Percentiles rank a stretch among this genome's conserved stretches.
Evolutionary conservation across 2,888 invertebrate species (phyloP).

Genomic region (Apotomis betuletana): DNA sequence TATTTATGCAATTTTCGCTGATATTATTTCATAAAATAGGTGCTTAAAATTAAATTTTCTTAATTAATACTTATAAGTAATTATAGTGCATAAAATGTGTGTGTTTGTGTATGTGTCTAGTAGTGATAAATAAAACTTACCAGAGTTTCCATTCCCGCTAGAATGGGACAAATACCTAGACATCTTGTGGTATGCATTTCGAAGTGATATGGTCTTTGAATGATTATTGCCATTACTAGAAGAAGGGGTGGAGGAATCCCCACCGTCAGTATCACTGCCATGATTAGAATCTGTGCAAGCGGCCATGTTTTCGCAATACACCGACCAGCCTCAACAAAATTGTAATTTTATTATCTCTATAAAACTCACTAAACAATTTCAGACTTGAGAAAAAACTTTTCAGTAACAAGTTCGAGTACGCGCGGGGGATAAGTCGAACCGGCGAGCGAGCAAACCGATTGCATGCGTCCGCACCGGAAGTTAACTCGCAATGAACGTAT

Average conservation of each 20-base stretch:
- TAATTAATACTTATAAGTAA: too few relatives aligned
- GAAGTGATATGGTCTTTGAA: constrained; percentile 44
- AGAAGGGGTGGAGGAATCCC: constrained; percentile 35
- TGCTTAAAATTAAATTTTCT: too few relatives aligned
- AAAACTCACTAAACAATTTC: not conserved
- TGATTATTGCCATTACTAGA: constrained; percentile 33
- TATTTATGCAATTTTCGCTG: too few relatives aligned
- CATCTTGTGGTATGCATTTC: constrained; percentile 50
- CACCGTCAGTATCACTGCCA: constrained; percentile 44
- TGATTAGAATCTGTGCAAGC: constrained; percentile 40
- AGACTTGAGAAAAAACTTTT: not conserved
- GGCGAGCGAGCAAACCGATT: constrained; percentile 16
- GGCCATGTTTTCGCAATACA: constrained; percentile 18
- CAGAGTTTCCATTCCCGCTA: constrained; percentile 45
- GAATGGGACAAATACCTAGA: constrained; percentile 48
- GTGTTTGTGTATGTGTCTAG: too few relatives aligned
- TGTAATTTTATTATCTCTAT: not conserved
- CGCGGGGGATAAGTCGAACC: not conserved
- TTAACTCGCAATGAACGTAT: constrained; percentile 57
- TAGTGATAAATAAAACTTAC: constrained; percentile 26
- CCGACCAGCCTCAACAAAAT: not conserved
- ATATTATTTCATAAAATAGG: too few relatives aligned
- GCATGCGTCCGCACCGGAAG: constrained; percentile 54
- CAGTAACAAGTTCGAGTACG: too few relatives aligned
- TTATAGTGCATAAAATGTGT: too few relatives aligned